Evolutionary conservation across 1,140 invertebrate genomes (phyloP).

Genomic region (Papilio xuthus): DNA sequence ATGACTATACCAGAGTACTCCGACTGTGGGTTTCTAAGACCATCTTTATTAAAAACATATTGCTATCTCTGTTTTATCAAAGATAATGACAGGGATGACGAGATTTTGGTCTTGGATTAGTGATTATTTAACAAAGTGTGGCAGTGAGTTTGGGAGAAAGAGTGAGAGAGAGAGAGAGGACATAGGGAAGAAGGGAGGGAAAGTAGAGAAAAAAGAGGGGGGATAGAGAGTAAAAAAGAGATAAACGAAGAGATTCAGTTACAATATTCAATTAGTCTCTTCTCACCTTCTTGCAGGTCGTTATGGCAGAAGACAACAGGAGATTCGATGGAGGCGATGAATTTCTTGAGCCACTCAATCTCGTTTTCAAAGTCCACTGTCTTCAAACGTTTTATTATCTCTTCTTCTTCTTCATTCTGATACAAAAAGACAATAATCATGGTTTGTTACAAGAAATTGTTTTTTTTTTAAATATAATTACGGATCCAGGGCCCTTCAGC

Average conservation of each 20-base stretch:
- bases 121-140: too few relatives aligned
- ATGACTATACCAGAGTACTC: too few relatives aligned
- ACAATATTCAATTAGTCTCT: background rate
- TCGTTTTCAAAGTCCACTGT: constrained; percentile 84
- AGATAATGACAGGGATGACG: too few relatives aligned
- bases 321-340: constrained; percentile 84
- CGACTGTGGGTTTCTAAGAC: too few relatives aligned
- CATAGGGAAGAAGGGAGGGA: too few relatives aligned
- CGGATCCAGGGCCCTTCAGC: too few relatives aligned
- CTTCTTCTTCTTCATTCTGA: constrained; percentile 69
- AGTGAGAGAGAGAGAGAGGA: background rate
- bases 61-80: too few relatives aligned
- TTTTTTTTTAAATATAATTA: too few relatives aligned
- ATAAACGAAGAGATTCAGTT: background rate
- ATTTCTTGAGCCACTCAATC: constrained; percentile 84
- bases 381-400: constrained; percentile 64
- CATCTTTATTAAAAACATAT: too few relatives aligned
- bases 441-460: too few relatives aligned
- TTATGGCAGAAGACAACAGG: constrained; percentile 98
- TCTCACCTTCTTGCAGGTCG: constrained; percentile 96
- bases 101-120: too few relatives aligned
- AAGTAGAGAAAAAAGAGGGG: too few relatives aligned
- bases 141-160: background rate
- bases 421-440: constrained; percentile 36
- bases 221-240: background rate